phyloP scores from a whole-genome alignment of 2,888 invertebrate genomes.

The Rhodophaea formosa region DNA sequence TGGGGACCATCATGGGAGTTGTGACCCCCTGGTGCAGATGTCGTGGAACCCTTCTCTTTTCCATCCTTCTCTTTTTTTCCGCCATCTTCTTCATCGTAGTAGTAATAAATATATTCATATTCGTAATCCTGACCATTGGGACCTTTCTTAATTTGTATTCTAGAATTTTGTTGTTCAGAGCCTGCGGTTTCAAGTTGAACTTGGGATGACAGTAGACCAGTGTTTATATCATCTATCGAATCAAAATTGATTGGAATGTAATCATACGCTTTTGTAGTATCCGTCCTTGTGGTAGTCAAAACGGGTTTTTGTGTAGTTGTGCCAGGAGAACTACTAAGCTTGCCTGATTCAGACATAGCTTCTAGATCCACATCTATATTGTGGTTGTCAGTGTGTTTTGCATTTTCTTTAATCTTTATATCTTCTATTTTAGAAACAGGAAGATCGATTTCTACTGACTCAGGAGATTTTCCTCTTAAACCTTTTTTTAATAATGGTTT shows the following conservation, averaged over 20 bases:
- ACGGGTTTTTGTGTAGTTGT: slow-evolving; percentile 81
- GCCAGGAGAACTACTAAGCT: slow-evolving; percentile 57
- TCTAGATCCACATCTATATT: slow-evolving; percentile 68
- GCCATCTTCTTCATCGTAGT: slow-evolving; percentile 91
- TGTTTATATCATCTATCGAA: slow-evolving; percentile 74
- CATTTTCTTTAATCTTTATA: slow-evolving; percentile 74
- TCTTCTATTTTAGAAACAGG: slow-evolving; percentile 74
- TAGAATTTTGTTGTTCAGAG: slow-evolving; percentile 85
- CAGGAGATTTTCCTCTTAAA: slow-evolving; percentile 60
- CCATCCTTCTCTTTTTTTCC: slow-evolving; percentile 56
- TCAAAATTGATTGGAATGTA: slow-evolving; percentile 76
- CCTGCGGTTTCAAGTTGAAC: slow-evolving; percentile 83
- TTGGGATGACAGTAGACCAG: slow-evolving; percentile 71
- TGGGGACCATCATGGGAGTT: slow-evolving; percentile 84
- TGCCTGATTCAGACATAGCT: slow-evolving; percentile 75
- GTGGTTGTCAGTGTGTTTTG: slow-evolving; percentile 71
- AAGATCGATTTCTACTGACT: slow-evolving; percentile 72
- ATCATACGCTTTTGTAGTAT: slow-evolving; percentile 60
- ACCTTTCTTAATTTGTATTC: slow-evolving; percentile 92
- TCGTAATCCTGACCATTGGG: slow-evolving; percentile 95
- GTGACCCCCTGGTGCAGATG: slow-evolving; percentile 51
- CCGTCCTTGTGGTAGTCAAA: slow-evolving; percentile 75
- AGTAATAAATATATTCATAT: slow-evolving; percentile 95
- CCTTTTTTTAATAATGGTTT: slow-evolving; percentile 59
- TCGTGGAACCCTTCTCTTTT: slow-evolving; percentile 45